Evolutionary conservation across 2,888 invertebrate species (phyloP).

Genomic region (Troides helena): DNA sequence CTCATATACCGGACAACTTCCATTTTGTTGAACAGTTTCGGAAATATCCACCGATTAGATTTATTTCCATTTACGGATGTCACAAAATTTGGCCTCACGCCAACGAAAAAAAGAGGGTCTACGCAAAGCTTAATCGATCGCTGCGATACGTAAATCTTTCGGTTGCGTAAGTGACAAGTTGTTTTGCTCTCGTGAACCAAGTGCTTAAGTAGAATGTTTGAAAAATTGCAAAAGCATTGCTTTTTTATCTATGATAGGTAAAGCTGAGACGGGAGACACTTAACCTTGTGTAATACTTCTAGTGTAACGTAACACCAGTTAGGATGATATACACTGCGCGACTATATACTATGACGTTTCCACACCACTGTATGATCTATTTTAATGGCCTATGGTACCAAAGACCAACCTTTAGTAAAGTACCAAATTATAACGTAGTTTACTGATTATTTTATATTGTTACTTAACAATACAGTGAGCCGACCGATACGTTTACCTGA

Average conservation of each 20-base stretch:
- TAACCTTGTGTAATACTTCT: too few species aligned
- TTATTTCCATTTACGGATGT: constrained; percentile 25
- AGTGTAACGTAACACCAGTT: too few species aligned
- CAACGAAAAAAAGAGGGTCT: constrained; percentile 41
- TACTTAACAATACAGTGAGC: too few species aligned
- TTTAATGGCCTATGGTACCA: too few species aligned
- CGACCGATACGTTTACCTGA: too few species aligned
- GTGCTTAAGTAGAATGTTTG: neutral
- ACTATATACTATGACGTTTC: too few species aligned
- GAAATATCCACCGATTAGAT: constrained; percentile 18
- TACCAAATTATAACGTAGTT: too few species aligned
- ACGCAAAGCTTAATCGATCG: constrained; percentile 30
- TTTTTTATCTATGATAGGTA: neutral
- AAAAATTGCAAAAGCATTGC: neutral
- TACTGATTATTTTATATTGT: too few species aligned
- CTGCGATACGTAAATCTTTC: constrained; percentile 33
- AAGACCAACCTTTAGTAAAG: too few species aligned
- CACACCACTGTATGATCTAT: too few species aligned
- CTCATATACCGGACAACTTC: neutral
- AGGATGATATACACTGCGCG: too few species aligned
- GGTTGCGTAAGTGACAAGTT: constrained; percentile 17
- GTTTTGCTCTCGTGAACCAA: neutral
- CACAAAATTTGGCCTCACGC: constrained; percentile 51
- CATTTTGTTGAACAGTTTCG: neutral
- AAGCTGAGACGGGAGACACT: too few species aligned